Conservation (phyloP, 2,113 vertebrate species). For the Myxocyprinus asiaticus region DNA sequence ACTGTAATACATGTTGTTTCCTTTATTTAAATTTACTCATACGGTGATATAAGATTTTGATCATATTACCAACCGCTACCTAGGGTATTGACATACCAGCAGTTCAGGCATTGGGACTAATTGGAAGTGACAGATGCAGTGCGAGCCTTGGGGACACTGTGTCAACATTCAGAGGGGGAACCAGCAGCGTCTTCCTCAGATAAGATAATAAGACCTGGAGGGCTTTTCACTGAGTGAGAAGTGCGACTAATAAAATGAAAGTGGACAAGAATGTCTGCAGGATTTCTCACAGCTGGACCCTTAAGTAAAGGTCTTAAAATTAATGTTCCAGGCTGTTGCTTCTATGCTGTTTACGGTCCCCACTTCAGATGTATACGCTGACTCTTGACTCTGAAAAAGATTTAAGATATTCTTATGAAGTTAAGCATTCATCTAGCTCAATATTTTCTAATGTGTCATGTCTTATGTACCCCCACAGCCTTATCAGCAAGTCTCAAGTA, state of each 20-base stretch:
- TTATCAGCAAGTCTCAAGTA: too few relatives aligned
- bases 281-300: conserved; percentile 21
- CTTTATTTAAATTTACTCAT: conserved; percentile 16
- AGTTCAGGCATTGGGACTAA: conserved; percentile 39
- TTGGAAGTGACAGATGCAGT: conserved; percentile 51
- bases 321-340: background rate
- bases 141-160: conserved; percentile 29
- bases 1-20: too few relatives aligned
- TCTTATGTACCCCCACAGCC: too few relatives aligned
- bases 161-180: conserved; percentile 29
- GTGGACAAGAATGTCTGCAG: conserved; percentile 54
- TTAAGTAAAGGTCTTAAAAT: conserved; percentile 30
- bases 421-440: background rate
- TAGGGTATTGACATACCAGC: conserved; percentile 49
- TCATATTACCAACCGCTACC: background rate
- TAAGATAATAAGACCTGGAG: conserved; percentile 58
- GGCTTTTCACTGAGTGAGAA: conserved; percentile 59
- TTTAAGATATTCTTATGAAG: background rate
- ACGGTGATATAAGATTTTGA: conserved; percentile 20
- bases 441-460: too few relatives aligned
- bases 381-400: background rate
- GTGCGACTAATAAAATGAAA: conserved; percentile 59
- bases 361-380: background rate
- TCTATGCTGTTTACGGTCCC: conserved; percentile 3
- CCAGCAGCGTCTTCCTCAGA: conserved; percentile 40